Evolutionary conservation across 2,888 invertebrate species (phyloP), one percentile per base, ranked within the genome.

Genomic region (Pristionchus exspectatus): DNA sequence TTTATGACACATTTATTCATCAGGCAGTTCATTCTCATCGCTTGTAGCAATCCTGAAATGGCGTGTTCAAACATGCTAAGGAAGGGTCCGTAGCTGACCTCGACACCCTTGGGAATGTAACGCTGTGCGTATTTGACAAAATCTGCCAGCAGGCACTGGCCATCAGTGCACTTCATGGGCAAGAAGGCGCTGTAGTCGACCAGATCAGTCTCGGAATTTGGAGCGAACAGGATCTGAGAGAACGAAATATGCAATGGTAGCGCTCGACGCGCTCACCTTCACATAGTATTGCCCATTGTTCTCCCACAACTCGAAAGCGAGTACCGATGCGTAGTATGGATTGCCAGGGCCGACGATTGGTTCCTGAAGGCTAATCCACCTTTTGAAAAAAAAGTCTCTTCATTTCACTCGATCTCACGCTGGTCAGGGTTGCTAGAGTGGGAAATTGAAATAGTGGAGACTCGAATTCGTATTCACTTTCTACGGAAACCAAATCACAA

Each of bases 221-320:
- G 50, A 14, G 81, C 0, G 50, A 27, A 81, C 4, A 81, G 54
- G 12, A 81, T 81, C 81, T 81, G 81, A 81, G 9, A 38, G 16
- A 7, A 33, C 1, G 72, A 33, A 16, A 7, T 4, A 4, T 33
- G 7, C 1, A n/a, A n/a, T 2, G 0, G 30, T 2, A 10, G 12
- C 27, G 33, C 4, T 16, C 7, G 2, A 16, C n/a, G n/a, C 50
- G 50, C n/a, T 33, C n/a, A 89, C 72, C 38, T 84, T 63, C 7
- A 90, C 90, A 27, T 77, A 90, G 54, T 74, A 88, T 77, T 74
- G 38, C 2, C 63, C 77, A 24, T 59, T 54, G 21, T 56, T 81
- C 83, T 27, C 77, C 89, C 88, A 88, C 44, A 90, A 56, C 50
- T 90, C 90, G 30, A 85, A 83, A 24, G 30, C 59, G 16, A 90